phyloP scores from a whole-genome alignment of 2,113 vertebrate genomes.

The Falco punctatus region DNA sequence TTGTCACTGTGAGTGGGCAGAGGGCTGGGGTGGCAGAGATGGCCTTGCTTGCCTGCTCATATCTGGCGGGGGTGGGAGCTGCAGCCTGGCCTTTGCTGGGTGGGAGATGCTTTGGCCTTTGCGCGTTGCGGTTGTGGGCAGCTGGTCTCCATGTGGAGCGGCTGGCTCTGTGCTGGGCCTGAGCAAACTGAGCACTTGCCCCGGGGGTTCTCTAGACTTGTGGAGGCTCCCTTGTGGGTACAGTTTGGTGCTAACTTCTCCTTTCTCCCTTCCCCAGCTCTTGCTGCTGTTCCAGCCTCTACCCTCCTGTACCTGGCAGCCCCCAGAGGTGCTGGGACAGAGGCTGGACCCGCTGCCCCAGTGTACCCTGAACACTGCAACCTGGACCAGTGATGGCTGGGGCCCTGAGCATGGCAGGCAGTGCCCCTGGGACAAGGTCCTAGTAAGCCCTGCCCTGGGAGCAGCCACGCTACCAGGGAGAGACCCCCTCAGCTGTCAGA shows the following conservation, averaged over 20 bases:
- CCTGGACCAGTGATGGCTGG: neutral
- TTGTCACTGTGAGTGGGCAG: conserved; percentile 4
- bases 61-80: neutral
- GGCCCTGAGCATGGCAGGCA: neutral
- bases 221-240: neutral
- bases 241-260: neutral
- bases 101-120: neutral
- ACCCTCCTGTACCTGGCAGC: neutral
- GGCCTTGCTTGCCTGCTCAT: neutral
- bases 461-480: neutral
- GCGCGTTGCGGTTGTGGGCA: neutral
- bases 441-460: neutral
- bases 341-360: neutral
- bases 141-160: neutral
- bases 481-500: neutral
- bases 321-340: conserved; percentile 22
- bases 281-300: conserved; percentile 9
- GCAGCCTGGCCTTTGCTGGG: neutral
- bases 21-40: neutral
- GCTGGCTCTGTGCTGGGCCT: neutral
- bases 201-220: neutral
- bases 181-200: neutral
- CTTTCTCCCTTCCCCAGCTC: neutral
- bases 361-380: neutral
- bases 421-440: neutral